phyloP scores from a whole-genome alignment of 2,113 vertebrate species.

The Chlamydotis undulata region DNA sequence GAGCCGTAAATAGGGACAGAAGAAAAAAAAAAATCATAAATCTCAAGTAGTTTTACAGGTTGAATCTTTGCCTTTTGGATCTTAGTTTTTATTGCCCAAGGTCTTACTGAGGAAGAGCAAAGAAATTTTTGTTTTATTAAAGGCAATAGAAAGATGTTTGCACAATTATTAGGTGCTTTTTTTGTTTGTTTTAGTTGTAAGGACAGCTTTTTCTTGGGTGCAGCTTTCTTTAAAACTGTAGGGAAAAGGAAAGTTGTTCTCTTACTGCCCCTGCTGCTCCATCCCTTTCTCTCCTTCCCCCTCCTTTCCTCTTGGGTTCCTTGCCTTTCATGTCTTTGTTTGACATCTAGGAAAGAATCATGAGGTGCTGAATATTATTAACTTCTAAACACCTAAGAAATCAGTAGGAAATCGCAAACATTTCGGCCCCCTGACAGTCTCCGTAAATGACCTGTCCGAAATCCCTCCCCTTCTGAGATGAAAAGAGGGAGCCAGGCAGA shows the following conservation, averaged over 20 bases:
- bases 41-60: background rate
- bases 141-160: background rate
- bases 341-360: constrained; percentile 79
- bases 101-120: constrained; percentile 55
- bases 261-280: background rate
- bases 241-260: background rate
- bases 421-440: constrained; percentile 69
- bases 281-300: constrained; percentile 4
- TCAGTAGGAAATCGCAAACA: constrained; percentile 79
- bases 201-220: background rate
- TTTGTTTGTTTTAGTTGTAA: background rate
- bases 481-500: constrained; percentile 77
- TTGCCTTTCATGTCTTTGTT: constrained; percentile 79
- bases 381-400: constrained; percentile 82
- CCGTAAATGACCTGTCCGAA: constrained; percentile 66
- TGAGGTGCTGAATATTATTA: constrained; percentile 83
- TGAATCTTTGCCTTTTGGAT: background rate
- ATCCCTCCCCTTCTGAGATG: constrained; percentile 68
- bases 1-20: constrained; percentile 4
- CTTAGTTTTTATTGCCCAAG: constrained; percentile 4
- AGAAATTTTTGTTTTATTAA: constrained; percentile 18
- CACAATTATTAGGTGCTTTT: background rate
- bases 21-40: background rate
- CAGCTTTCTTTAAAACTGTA: background rate
- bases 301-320: constrained; percentile 68